Evolutionary conservation across 1,140 invertebrate species (phyloP), one percentile per base, ranked within the genome.

Genomic region (Lepidurus arcticus): DNA sequence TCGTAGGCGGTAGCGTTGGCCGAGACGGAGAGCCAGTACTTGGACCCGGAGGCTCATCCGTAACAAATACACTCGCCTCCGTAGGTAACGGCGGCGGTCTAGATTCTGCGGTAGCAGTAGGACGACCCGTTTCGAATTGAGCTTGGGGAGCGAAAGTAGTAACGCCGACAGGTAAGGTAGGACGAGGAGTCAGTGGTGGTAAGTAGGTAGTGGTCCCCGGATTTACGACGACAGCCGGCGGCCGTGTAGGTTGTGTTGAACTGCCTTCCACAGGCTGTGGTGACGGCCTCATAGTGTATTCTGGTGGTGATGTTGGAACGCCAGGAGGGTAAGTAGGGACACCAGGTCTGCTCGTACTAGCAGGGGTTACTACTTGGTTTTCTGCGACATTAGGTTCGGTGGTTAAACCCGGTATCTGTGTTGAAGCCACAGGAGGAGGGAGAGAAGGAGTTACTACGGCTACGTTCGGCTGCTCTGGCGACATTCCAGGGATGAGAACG

Each of bases 201-300:
- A 73, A 73, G n/a, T 42, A 73, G 34, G 77, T 34, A 24, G 77
- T 42, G 13, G 53, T 21, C 13, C 26, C 26, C 6, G 44, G 44
- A 21, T 53, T 78, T 34, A 73, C 77, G 11, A 43, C 77, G 16
- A 65, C 53, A n/a, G 74, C 77, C 34, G 65, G 77, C 8, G 34
- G 34, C 34, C 43, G 21, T 16, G 77, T 42, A 6, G 77, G 77
- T 73, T 34, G 77, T 13, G 73, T 73, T 42, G 42, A 47, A 74
- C 42, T 42, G 26, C 53, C 53, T 34, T 34, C 34, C 34, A 34
- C 34, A 42, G 77, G 77, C 10, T 10, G 4, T 21, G 24, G 16
- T 78, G 21, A 10, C 34, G 44, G 7, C 24, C 53, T 26, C 1
- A 42, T 16, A 65, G 77, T 53, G n/a, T 73, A 42, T 21, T 53